Evolutionary conservation across 2,113 vertebrate species (phyloP).

Genomic region (Emydocephalus ijimae): DNA sequence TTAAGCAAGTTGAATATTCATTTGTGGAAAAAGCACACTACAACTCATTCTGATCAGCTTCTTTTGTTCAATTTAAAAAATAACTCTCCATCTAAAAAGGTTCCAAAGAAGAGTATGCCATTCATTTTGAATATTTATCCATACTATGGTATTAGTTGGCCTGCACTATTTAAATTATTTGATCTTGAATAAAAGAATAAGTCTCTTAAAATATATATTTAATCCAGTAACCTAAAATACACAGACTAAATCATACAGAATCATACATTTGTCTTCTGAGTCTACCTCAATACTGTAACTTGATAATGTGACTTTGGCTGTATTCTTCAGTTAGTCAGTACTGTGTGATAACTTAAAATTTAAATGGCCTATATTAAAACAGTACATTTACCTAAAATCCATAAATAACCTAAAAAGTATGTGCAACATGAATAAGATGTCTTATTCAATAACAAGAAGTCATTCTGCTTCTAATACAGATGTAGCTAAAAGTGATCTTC

Average conservation of each 20-base stretch:
- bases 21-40: background rate
- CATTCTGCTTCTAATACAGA: background rate
- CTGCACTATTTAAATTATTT: background rate
- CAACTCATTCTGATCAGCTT: background rate
- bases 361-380: background rate
- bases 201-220: background rate
- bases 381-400: background rate
- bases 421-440: background rate
- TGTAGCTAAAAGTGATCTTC: background rate
- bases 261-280: background rate
- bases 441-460: background rate
- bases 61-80: background rate
- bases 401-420: background rate
- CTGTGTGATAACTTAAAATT: background rate
- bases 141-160: background rate
- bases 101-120: background rate
- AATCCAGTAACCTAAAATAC: background rate
- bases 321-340: background rate
- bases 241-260: background rate
- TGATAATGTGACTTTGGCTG: background rate
- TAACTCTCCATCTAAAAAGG: background rate
- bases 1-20: background rate
- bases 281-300: background rate
- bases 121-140: background rate
- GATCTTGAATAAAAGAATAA: background rate